Percentiles rank a stretch among this genome's conserved stretches.
These are phyloP conservation scores for Siniperca undulata DNA, from an alignment of 2,797 vertebrate genomes.

Conservation along the genomic window DNA sequence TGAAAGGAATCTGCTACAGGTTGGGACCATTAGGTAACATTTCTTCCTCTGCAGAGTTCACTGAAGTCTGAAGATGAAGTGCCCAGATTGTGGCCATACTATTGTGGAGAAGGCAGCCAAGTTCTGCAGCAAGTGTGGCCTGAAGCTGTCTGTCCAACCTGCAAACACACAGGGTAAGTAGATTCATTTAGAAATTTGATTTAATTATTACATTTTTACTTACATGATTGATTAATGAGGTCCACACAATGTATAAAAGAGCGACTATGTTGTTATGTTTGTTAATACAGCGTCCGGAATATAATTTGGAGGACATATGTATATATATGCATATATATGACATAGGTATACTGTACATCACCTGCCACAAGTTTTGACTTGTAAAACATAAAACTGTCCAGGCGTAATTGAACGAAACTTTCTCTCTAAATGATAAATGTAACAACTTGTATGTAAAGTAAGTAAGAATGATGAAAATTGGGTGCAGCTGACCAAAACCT, in stretches of 20 bases:
- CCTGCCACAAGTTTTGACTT: not conserved
- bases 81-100: slow-evolving; percentile 62
- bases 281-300: not conserved
- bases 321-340: too few relatives aligned
- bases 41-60: slow-evolving; percentile 32
- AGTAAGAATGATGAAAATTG: not conserved
- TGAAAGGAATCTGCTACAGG: slow-evolving; percentile 55
- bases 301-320: not conserved
- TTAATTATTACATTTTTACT: not conserved
- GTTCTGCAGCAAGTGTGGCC: slow-evolving; percentile 87
- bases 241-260: not conserved
- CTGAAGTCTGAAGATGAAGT: slow-evolving; percentile 80
- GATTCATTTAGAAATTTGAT: not conserved
- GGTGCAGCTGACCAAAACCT: not conserved
- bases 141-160: slow-evolving; percentile 34
- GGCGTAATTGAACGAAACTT: not conserved
- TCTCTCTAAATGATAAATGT: not conserved
- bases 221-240: not conserved
- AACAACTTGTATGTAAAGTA: not conserved
- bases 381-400: not conserved
- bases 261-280: not conserved
- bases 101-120: slow-evolving; percentile 73
- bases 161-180: slow-evolving; percentile 67
- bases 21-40: not conserved
- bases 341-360: not conserved